phyloP scores from a whole-genome alignment of 2,113 vertebrate species.

The Ginglymostoma cirratum region DNA sequence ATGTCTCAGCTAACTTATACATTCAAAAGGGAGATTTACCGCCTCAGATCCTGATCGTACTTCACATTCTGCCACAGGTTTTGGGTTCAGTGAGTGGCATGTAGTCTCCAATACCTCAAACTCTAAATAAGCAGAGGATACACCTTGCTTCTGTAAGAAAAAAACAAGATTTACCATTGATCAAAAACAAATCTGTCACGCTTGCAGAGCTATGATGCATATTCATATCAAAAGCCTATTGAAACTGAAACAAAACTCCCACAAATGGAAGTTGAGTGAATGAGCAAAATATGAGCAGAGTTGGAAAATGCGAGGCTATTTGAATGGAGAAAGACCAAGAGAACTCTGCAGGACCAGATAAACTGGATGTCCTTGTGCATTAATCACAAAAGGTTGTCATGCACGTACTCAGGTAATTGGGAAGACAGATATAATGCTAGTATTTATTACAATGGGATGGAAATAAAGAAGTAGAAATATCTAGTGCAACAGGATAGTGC shows the following conservation, averaged over 20 bases:
- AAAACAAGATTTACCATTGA: neutral
- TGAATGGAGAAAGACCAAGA: neutral
- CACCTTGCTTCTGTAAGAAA: constrained; percentile 15
- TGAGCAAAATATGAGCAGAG: neutral
- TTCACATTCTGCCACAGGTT: constrained; percentile 46
- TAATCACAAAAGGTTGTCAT: neutral
- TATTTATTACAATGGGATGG: neutral
- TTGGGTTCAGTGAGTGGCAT: constrained; percentile 69
- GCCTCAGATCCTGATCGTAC: constrained; percentile 13
- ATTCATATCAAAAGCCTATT: neutral
- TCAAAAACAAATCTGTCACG: neutral
- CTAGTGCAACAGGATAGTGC: neutral
- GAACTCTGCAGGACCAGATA: neutral
- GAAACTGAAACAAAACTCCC: neutral
- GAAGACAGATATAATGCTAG: neutral
- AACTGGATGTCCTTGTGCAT: neutral
- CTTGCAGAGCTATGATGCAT: neutral
- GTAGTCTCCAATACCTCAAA: constrained; percentile 58
- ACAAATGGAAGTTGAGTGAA: neutral
- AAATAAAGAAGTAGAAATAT: neutral
- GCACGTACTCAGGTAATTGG: neutral
- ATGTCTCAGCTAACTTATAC: neutral
- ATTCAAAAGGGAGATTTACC: constrained; percentile 10
- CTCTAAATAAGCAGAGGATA: neutral
- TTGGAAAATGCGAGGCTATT: neutral